Evolutionary conservation across 2,797 vertebrate genomes (phyloP).

Genomic region (Toxotes lorentzi): DNA sequence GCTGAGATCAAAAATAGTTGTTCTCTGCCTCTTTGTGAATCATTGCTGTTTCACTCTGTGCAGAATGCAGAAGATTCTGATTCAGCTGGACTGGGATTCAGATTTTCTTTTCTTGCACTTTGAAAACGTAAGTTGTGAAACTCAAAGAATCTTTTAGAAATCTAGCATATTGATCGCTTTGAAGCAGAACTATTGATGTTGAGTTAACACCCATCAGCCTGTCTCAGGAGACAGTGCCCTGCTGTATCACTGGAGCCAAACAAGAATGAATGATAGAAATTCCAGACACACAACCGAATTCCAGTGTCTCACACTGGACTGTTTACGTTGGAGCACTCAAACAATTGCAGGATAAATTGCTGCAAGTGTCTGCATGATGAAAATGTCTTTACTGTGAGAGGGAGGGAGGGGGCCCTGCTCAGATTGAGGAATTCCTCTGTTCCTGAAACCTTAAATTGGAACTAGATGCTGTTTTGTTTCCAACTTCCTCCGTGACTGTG

Average conservation of each 20-base stretch:
- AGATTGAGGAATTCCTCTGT: constrained; percentile 62
- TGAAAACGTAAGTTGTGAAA: constrained; percentile 4
- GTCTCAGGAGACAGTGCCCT: constrained; percentile 6
- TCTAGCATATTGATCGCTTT: constrained; percentile 8
- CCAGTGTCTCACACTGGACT: background rate
- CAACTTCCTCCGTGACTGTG: constrained; percentile 64
- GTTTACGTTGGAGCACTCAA: constrained; percentile 21
- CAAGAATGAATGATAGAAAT: constrained; percentile 38
- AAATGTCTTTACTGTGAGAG: constrained; percentile 9
- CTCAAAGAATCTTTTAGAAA: constrained; percentile 12
- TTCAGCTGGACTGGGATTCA: background rate
- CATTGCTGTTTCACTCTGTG: constrained; percentile 30
- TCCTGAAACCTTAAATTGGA: constrained; percentile 47
- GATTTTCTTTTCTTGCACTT: background rate
- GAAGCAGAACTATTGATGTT: background rate
- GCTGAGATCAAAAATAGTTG: constrained; percentile 45
- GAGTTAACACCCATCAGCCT: constrained; percentile 16
- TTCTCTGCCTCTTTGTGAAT: constrained; percentile 36
- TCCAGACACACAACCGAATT: constrained; percentile 21
- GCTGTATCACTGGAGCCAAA: constrained; percentile 22
- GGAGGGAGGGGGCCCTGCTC: constrained; percentile 33
- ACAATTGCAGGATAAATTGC: background rate
- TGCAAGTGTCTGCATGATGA: background rate
- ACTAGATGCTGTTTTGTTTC: constrained; percentile 61
- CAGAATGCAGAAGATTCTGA: constrained; percentile 14